Evolutionary conservation across 2,888 invertebrate genomes (phyloP), one percentile per base, ranked within the genome.

Genomic region (Scaptomyza tumidula): DNA sequence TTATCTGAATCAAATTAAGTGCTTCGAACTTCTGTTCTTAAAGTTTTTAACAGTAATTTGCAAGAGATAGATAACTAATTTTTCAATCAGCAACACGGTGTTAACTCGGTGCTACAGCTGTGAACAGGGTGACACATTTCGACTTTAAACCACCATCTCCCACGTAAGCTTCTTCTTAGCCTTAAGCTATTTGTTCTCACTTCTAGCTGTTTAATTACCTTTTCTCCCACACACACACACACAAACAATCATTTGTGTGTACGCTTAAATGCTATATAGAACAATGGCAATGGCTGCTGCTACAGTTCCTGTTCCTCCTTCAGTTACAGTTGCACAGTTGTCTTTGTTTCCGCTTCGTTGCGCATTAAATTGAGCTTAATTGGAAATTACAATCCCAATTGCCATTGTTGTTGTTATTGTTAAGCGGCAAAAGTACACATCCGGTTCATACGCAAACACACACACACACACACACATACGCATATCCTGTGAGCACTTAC

Each of bases 291-390:
- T 63, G 29, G 31, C n/a, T n/a, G n/a, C n/a, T n/a, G n/a, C n/a
- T n/a, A n/a, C n/a, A n/a, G n/a, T n/a, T n/a, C n/a, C n/a, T 37
- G 33, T 1, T 33, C 3, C 41, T 16, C n/a, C 37, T 5, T 37
- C 61, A 64, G 57, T 58, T 73, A 50, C 29, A 53, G 59, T 44
- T 62, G 19, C 53, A 45, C 39, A 31, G 14, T 62, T 62, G 56
- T 58, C 6, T 57, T 64, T 55, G 55, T 56, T 60, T 41, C 41
- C 48, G 58, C 65, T 43, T 53, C 43, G 58, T 46, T 58, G 63
- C 44, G 60, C 62, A 69, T 79, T 78, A 85, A 82, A 84, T 83
- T 78, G 86, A 86, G 80, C 75, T 73, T 86, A 86, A 86, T 86
- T 86, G 86, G 83, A 83, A 81, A 85, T 81, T 86, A 86, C 78